phyloP scores from a whole-genome alignment of 2,113 vertebrate genomes.

The Hyaena hyaena region DNA sequence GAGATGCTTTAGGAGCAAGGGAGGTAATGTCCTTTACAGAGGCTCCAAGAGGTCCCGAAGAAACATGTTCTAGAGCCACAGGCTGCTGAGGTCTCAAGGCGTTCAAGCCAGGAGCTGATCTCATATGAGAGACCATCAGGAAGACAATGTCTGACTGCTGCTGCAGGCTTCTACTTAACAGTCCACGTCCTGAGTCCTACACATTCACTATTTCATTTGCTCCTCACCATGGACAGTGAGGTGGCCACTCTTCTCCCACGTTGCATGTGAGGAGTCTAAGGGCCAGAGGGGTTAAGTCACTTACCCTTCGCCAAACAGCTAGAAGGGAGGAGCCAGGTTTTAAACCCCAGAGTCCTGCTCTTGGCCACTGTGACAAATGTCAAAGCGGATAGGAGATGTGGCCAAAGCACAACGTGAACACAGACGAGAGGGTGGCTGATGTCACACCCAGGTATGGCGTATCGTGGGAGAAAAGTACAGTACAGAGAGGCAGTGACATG shows the following conservation, averaged over 20 bases:
- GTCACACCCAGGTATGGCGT: background rate
- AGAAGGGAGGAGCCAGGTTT: background rate
- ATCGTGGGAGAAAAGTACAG: too few relatives aligned
- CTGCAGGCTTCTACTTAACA: background rate
- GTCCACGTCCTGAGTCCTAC: background rate
- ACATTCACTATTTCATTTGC: background rate
- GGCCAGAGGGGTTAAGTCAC: background rate
- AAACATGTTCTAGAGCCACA: background rate
- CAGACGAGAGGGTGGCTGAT: background rate
- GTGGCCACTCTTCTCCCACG: background rate
- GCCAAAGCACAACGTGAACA: background rate
- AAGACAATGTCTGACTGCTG: background rate
- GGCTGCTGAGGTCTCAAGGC: background rate
- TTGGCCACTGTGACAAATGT: background rate
- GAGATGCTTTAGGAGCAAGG: background rate
- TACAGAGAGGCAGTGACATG: background rate
- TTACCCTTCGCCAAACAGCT: background rate
- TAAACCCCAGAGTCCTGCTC: background rate
- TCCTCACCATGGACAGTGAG: background rate
- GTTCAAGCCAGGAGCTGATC: background rate
- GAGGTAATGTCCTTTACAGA: background rate
- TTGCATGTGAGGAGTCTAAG: background rate
- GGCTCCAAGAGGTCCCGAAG: background rate
- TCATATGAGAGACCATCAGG: background rate
- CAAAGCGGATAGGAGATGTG: background rate